These are phyloP conservation scores for Leistus spinibarbis DNA, from an alignment of 2,888 invertebrate genomes.

Conservation along the genomic window DNA sequence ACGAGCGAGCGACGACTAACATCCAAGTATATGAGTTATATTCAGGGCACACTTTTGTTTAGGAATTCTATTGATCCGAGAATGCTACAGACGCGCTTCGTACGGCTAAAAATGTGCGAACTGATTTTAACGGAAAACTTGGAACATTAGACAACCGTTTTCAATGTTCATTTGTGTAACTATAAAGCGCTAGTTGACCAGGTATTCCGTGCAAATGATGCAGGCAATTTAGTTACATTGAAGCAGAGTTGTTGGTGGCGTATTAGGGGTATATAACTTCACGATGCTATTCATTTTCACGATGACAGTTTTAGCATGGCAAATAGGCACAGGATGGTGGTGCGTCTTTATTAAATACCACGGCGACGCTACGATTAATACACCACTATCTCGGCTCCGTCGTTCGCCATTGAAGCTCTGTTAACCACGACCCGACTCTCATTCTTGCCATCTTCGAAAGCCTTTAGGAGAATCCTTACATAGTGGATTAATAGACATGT, in stretches of 20 bases:
- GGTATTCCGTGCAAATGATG: neutral
- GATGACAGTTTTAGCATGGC: slow-evolving; percentile 6
- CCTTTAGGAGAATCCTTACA: neutral
- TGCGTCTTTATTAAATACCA: slow-evolving; percentile 5
- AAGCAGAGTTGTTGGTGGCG: neutral
- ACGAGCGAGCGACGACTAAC: too few relatives aligned
- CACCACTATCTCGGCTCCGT: neutral
- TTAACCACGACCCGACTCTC: neutral
- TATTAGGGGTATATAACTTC: neutral
- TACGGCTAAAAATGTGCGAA: too few relatives aligned
- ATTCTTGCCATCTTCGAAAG: neutral
- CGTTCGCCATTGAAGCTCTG: neutral
- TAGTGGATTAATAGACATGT: neutral
- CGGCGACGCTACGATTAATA: neutral
- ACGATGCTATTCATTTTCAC: neutral
- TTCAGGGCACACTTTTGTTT: too few relatives aligned
- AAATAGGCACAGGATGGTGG: neutral
- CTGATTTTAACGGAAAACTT: neutral
- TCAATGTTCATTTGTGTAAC: neutral
- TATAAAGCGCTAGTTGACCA: slow-evolving; percentile 1
- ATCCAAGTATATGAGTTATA: too few relatives aligned
- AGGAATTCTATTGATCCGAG: too few relatives aligned
- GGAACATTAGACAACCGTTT: neutral
- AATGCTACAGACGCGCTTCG: too few relatives aligned
- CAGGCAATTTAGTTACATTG: neutral